Conservation (phyloP, 2,888 invertebrate species). For the Drosophila quinaria region DNA sequence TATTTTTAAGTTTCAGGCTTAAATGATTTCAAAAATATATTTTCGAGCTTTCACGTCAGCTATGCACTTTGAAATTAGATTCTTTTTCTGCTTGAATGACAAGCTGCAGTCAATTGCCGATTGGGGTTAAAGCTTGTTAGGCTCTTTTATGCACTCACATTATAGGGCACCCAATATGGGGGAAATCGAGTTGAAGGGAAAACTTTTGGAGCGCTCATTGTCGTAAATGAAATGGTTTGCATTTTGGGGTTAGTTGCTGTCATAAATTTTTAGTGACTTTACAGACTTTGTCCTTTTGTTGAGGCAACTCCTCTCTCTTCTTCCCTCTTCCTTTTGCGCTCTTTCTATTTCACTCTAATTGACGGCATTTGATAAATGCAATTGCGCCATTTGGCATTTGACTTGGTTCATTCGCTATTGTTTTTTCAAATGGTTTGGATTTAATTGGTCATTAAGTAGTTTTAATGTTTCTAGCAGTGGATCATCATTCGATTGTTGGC, state of each 20-base stretch:
- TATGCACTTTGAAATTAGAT: not conserved
- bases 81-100: not conserved
- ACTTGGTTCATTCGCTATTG: slow-evolving; percentile 15
- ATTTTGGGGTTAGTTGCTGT: slow-evolving; percentile 74
- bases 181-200: not conserved
- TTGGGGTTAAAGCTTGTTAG: slow-evolving; percentile 21
- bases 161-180: not conserved
- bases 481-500: slow-evolving; percentile 15
- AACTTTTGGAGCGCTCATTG: slow-evolving; percentile 51
- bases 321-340: slow-evolving; percentile 1
- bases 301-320: not conserved
- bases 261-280: slow-evolving; percentile 73
- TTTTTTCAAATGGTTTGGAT: slow-evolving; percentile 36
- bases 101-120: slow-evolving; percentile 4
- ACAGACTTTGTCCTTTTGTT: slow-evolving; percentile 34
- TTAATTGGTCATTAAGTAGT: slow-evolving; percentile 75
- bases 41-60: not conserved
- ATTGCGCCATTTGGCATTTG: slow-evolving; percentile 51
- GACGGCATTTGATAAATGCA: slow-evolving; percentile 77
- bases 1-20: not conserved
- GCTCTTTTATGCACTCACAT: slow-evolving; percentile 10
- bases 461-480: slow-evolving; percentile 48
- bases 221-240: slow-evolving; percentile 66
- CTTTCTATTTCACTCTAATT: slow-evolving; percentile 54
- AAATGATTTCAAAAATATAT: not conserved